Evolutionary conservation across 2,888 invertebrate species (phyloP).

Genomic region (Netelia fuscicornis): DNA sequence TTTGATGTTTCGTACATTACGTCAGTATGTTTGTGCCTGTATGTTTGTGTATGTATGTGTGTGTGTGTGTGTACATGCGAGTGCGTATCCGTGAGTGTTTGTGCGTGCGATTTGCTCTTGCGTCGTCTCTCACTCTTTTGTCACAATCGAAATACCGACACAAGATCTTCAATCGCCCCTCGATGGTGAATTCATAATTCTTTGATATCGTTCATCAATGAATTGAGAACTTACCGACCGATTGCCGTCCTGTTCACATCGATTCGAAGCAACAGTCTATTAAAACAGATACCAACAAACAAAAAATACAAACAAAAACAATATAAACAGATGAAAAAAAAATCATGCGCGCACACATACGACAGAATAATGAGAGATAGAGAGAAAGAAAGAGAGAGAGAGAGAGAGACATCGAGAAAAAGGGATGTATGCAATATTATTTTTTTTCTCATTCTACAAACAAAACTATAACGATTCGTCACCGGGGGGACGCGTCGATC

Average conservation of each 20-base stretch:
- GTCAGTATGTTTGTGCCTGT: neutral
- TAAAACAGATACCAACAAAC: conserved; percentile 45
- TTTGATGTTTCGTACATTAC: conserved; percentile 50
- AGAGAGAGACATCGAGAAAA: neutral
- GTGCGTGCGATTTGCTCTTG: neutral
- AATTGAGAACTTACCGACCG: conserved; percentile 71
- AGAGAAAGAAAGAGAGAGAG: neutral
- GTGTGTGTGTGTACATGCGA: neutral
- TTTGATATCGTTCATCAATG: conserved; percentile 11
- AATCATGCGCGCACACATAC: conserved; percentile 6
- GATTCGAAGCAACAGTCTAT: conserved; percentile 75
- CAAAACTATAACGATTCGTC: conserved; percentile 46
- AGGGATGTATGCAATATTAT: conserved; percentile 24
- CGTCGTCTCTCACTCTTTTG: neutral
- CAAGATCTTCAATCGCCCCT: conserved; percentile 3
- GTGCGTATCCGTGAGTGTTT: neutral
- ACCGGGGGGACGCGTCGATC: conserved; percentile 11
- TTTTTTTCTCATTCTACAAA: conserved; percentile 36
- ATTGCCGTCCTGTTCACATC: conserved; percentile 82
- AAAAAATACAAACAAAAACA: conserved; percentile 5
- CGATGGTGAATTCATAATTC: conserved; percentile 20
- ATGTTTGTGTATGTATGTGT: neutral
- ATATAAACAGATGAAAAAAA: conserved; percentile 6
- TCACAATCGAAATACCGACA: neutral
- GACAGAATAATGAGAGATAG: conserved; percentile 14